These are phyloP conservation scores for Halyomorpha halys DNA, from an alignment of 1,140 invertebrate genomes.

Conservation along the genomic window DNA sequence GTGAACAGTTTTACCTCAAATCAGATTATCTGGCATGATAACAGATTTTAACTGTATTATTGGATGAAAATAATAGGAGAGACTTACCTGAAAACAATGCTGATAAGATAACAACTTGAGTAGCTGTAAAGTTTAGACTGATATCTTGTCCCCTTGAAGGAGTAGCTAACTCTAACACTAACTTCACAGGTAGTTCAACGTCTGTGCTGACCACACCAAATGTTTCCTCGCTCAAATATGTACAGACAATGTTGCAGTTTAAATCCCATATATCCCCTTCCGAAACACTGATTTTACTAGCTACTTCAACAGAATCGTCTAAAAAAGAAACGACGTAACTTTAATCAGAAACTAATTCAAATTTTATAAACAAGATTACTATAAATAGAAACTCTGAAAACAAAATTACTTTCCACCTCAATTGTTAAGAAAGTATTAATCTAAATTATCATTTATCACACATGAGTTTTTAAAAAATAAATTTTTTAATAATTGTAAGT, in stretches of 20 bases:
- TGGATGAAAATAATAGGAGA: too few species aligned
- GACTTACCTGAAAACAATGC: constrained; percentile 25
- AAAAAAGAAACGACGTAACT: not conserved
- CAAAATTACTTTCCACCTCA: too few species aligned
- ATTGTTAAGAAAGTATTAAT: too few species aligned
- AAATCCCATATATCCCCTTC: constrained; percentile 19
- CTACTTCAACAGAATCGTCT: constrained; percentile 14
- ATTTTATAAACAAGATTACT: too few species aligned
- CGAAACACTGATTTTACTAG: not conserved
- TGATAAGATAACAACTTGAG: constrained; percentile 20
- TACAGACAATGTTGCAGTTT: constrained; percentile 7
- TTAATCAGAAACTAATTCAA: too few species aligned
- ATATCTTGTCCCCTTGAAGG: constrained; percentile 19
- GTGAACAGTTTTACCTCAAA: too few species aligned
- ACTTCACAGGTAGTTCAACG: not conserved
- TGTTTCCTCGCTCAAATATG: constrained; percentile 17
- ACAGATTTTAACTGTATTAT: too few species aligned
- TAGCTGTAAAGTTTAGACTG: constrained; percentile 16
- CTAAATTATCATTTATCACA: too few species aligned
- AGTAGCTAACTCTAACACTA: constrained; percentile 22
- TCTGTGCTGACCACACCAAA: not conserved
- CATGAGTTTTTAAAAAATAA: too few species aligned
- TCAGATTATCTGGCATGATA: too few species aligned
- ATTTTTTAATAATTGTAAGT: too few species aligned
- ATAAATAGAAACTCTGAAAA: too few species aligned